Base-by-base conservation (phyloP, 2,888 invertebrate genomes). In the Terebella lapidaria region DNA sequence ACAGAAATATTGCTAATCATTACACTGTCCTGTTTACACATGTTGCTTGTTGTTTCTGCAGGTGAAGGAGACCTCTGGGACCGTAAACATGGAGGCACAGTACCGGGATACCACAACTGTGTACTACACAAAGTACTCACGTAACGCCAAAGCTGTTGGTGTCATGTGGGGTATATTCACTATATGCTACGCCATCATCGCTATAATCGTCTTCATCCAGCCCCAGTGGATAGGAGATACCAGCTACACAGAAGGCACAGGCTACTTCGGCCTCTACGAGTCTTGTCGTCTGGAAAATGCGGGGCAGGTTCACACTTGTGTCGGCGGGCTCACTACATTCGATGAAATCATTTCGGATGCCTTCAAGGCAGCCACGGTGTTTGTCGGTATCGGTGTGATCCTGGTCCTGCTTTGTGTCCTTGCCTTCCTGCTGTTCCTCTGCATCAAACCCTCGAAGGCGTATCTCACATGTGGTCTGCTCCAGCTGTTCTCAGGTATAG, bases 101-200 rank as follows among this genome's bases (percentile, higher is more conserved):
- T 49, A 49, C 24, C 49, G 22, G 24, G 49, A 49, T 24, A 49
- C 53, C 4, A 18, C 53, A 15, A 25, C 5, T 29, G 53, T 30
- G 35, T 26, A 63, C 56, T 66, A 78, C 66, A 70, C 68, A 24
- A 74, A 74, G 56, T 82, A 82, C 66, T 73, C 77, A 2, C 66
- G 81, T 35, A 81, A 84, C 72, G 81, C 82, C 54, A 71, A 81
- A 60, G 95, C 95, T 55, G 92, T 97, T 67, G 94, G 94, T 56
- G 94, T 96, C 63, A 85, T 96, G 70, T 97, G 97, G 97, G 95
- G 91, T 65, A 91, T 97, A 77, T 95, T 97, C 83, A 92, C 94
- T 69, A 91, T 96, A 78, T 95, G 95, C 83, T 95, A 93, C 81
- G 92, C 93, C 67, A 94, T 97, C 76, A 93, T 99, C 76, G 89